These are phyloP conservation scores for Glossosoma conforme DNA, from an alignment of 1,140 invertebrate genomes.

Conservation along the genomic window DNA sequence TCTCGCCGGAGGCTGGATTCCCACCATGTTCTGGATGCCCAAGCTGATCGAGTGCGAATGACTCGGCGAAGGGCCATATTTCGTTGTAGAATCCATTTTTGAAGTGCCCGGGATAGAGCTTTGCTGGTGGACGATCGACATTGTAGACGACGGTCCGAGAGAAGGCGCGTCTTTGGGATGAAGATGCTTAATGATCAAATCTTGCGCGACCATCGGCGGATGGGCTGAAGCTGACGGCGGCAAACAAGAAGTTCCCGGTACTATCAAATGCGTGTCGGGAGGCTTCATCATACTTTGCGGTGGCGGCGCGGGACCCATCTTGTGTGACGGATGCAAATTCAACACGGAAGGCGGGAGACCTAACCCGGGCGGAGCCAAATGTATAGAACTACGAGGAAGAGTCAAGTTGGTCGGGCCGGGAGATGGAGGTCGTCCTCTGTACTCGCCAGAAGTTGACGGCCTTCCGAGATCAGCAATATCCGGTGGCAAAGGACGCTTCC, in stretches of 20 bases:
- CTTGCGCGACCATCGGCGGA: conserved; percentile 43
- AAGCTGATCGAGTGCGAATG: conserved; percentile 33
- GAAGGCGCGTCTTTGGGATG: conserved; percentile 36
- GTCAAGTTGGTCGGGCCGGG: conserved; percentile 48
- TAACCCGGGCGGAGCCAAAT: conserved; percentile 31
- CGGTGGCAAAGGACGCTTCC: conserved; percentile 41
- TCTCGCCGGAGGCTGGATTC: conserved; percentile 47
- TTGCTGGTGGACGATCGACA: too few relatives aligned
- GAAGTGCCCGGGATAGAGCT: conserved; percentile 10
- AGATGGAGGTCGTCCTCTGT: conserved; percentile 45
- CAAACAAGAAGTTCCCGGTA: conserved; percentile 17
- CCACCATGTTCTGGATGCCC: conserved; percentile 47
- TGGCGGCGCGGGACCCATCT: conserved; percentile 45
- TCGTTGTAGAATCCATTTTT: conserved; percentile 5
- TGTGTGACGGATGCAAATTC: conserved; percentile 43
- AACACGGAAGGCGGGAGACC: conserved; percentile 42
- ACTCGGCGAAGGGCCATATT: conserved; percentile 19
- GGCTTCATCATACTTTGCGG: conserved; percentile 45
- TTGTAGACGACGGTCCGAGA: neutral
- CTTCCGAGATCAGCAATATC: conserved; percentile 44
- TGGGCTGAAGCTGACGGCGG: conserved; percentile 42
- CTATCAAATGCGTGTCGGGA: conserved; percentile 29
- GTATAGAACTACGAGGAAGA: conserved; percentile 40
- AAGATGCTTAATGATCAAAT: conserved; percentile 48
- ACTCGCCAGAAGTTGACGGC: conserved; percentile 39